Percentiles rank a stretch among this genome's conserved stretches.
These are phyloP conservation scores for Pantherophis vulpinus DNA, from an alignment of 2,797 vertebrate species.

Conservation along the genomic window DNA sequence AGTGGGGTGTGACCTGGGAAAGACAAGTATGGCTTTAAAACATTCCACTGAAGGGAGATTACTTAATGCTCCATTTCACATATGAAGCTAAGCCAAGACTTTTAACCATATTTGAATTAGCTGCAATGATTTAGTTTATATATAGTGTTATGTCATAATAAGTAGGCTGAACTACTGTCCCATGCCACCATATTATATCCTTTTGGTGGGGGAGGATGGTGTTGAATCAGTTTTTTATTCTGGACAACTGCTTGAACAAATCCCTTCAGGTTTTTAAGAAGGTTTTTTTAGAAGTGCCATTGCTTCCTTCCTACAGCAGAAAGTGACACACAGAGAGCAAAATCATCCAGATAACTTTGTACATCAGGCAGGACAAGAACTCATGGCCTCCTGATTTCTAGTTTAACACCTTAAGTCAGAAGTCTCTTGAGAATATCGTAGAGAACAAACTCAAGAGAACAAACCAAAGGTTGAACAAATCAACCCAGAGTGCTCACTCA, in stretches of 20 bases:
- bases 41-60: background rate
- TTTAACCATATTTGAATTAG: background rate
- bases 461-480: background rate
- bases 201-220: background rate
- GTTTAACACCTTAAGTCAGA: background rate
- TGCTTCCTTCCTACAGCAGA: too few species aligned
- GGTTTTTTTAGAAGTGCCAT: too few species aligned
- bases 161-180: background rate
- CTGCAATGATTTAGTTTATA: background rate
- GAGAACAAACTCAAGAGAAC: background rate
- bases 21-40: background rate
- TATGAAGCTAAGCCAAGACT: background rate
- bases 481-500: too few species aligned
- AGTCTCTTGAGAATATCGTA: background rate
- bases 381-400: too few species aligned
- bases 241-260: background rate
- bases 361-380: too few species aligned
- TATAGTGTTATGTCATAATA: background rate
- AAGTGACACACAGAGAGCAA: too few species aligned
- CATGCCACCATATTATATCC: background rate
- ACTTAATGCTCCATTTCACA: background rate
- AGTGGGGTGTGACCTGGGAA: background rate
- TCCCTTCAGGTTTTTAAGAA: background rate
- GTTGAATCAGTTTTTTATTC: background rate
- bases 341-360: too few species aligned